Evolutionary conservation across 2,888 invertebrate genomes (phyloP).

Genomic region (Mesoligia furuncula): DNA sequence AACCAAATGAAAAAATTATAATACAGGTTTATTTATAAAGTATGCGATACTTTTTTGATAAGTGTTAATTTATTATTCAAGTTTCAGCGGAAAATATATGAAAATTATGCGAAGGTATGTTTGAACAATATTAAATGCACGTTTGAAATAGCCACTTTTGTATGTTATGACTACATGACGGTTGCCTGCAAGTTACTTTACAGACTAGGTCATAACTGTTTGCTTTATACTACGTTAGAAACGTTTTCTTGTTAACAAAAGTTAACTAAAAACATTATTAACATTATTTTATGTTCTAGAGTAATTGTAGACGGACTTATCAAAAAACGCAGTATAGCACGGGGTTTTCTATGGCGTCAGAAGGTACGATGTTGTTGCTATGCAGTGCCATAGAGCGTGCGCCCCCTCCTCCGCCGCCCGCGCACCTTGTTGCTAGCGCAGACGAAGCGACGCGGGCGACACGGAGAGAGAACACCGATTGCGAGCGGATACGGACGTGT

Average conservation of each 20-base stretch:
- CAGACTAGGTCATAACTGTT: slow-evolving; percentile 26
- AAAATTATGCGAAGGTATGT: slow-evolving; percentile 34
- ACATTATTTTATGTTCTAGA: background rate
- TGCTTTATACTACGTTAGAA: slow-evolving; percentile 4
- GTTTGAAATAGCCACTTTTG: slow-evolving; percentile 34
- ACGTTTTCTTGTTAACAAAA: background rate
- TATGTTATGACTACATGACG: slow-evolving; percentile 7
- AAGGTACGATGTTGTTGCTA: too few relatives aligned
- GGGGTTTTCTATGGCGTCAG: too few relatives aligned
- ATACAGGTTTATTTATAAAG: background rate
- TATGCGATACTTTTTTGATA: slow-evolving; percentile 19
- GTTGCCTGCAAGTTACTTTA: slow-evolving; percentile 9
- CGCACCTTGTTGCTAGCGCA: too few relatives aligned
- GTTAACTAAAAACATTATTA: background rate
- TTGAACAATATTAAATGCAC: slow-evolving; percentile 30
- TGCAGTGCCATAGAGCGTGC: too few relatives aligned
- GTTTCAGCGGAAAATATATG: slow-evolving; percentile 26
- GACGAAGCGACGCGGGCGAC: too few relatives aligned
- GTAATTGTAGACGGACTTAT: background rate
- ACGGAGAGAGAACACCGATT: too few relatives aligned
- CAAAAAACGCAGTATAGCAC: too few relatives aligned
- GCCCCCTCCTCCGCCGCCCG: too few relatives aligned
- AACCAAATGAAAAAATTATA: background rate
- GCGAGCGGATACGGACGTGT: too few relatives aligned
- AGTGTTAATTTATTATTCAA: slow-evolving; percentile 10